Percentiles rank a stretch among this genome's conserved stretches.
Conservation (phyloP, 2,888 invertebrate species). For the Nemapogon koenigi region DNA sequence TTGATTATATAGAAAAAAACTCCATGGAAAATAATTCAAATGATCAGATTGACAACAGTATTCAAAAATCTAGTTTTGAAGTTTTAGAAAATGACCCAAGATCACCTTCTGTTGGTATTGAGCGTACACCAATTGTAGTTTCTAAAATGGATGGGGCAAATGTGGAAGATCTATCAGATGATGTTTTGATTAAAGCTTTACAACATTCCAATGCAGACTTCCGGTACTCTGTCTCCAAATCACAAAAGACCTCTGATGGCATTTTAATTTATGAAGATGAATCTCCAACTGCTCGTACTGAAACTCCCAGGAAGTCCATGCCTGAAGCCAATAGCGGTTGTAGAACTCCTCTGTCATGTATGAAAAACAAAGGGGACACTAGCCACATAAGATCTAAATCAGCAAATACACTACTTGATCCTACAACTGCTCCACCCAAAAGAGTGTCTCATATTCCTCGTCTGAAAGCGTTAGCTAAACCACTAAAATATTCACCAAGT, state of each 20-base stretch:
- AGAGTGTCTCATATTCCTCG: constrained; percentile 51
- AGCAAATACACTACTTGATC: constrained; percentile 40
- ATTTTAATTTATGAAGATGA: constrained; percentile 68
- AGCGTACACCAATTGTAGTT: constrained; percentile 54
- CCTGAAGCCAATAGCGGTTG: constrained; percentile 34
- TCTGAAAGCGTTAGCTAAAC: constrained; percentile 42
- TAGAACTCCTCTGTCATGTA: constrained; percentile 55
- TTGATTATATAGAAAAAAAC: constrained; percentile 62
- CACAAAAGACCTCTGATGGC: constrained; percentile 43
- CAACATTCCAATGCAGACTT: constrained; percentile 43
- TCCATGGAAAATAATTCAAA: constrained; percentile 17
- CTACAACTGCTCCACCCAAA: constrained; percentile 26
- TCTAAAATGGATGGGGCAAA: constrained; percentile 33
- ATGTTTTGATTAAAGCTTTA: constrained; percentile 45
- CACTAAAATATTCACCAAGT: constrained; percentile 24
- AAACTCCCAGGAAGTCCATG: constrained; percentile 44
- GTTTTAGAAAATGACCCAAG: constrained; percentile 47
- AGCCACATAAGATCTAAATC: constrained; percentile 49
- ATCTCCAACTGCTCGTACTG: constrained; percentile 23
- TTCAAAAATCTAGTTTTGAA: constrained; percentile 21
- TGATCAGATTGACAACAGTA: background rate
- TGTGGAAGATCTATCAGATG: constrained; percentile 57
- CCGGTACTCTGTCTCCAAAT: constrained; percentile 24
- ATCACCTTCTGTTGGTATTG: constrained; percentile 52
- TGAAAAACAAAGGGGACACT: constrained; percentile 51